These are phyloP conservation scores for Pachypsylla venusta DNA, from an alignment of 1,140 invertebrate genomes.

Conservation along the genomic window DNA sequence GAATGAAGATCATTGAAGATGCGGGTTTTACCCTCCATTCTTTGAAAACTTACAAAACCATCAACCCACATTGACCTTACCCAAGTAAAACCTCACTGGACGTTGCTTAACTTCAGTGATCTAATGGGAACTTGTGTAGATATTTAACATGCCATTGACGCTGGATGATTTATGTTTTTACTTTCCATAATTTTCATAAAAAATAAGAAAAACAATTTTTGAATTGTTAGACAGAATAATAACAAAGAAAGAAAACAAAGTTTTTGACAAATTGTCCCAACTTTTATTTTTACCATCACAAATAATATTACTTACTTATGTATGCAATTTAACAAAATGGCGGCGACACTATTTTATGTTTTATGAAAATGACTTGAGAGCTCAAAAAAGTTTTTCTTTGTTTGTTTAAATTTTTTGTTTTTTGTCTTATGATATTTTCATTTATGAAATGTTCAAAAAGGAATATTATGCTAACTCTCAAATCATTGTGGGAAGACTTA, in stretches of 20 bases:
- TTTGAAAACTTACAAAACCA: too few species aligned
- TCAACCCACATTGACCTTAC: too few species aligned
- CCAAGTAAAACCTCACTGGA: too few species aligned
- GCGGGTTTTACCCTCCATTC: too few species aligned
- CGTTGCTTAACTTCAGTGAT: too few species aligned
- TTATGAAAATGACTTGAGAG: background rate
- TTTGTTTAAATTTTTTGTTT: background rate
- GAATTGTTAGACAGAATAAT: too few species aligned
- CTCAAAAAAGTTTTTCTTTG: background rate
- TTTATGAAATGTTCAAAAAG: background rate
- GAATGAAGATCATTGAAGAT: too few species aligned
- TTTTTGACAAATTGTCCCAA: constrained; percentile 3
- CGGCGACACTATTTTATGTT: background rate
- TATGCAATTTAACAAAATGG: constrained; percentile 10
- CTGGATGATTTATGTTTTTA: background rate
- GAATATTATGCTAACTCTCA: too few species aligned
- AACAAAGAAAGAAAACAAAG: too few species aligned
- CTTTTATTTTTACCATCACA: background rate
- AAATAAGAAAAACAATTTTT: background rate
- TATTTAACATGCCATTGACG: background rate
- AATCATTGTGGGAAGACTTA: background rate
- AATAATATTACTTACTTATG: background rate
- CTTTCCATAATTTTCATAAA: constrained; percentile 4
- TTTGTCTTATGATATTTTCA: constrained; percentile 4
- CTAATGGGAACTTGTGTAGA: too few species aligned